These are phyloP conservation scores for Indri indri DNA, from an alignment of 2,113 vertebrate species.

Conservation along the genomic window DNA sequence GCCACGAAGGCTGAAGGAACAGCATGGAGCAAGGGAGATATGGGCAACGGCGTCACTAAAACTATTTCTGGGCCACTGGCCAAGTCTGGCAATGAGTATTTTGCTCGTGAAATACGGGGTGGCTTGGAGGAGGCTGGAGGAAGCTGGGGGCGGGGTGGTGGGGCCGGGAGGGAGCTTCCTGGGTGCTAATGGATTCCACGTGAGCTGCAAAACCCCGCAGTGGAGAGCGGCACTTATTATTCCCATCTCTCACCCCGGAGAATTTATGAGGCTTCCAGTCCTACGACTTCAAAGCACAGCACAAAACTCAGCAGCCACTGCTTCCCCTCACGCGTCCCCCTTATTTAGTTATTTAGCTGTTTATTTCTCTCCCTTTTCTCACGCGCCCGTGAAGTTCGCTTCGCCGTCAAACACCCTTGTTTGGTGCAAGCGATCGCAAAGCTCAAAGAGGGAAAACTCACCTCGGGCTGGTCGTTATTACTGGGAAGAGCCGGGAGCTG, in stretches of 20 bases:
- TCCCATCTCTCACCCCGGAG: slow-evolving; percentile 77
- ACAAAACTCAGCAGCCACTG: not conserved
- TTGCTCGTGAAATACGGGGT: slow-evolving; percentile 46
- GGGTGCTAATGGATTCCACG: slow-evolving; percentile 81
- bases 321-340: not conserved
- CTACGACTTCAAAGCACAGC: slow-evolving; percentile 80
- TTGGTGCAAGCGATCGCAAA: slow-evolving; percentile 52
- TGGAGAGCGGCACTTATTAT: slow-evolving; percentile 81
- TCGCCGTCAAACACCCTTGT: slow-evolving; percentile 32
- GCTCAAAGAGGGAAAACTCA: slow-evolving; percentile 69
- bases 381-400: slow-evolving; percentile 34
- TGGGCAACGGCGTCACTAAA: not conserved
- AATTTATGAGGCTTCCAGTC: slow-evolving; percentile 81
- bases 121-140: not conserved
- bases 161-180: slow-evolving; percentile 7
- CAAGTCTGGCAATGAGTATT: slow-evolving; percentile 37
- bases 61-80: slow-evolving; percentile 45
- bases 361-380: slow-evolving; percentile 52
- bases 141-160: too few species aligned
- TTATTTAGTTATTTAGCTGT: not conserved
- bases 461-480: slow-evolving; percentile 78
- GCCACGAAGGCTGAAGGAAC: not conserved
- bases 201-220: slow-evolving; percentile 70
- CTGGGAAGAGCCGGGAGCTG: slow-evolving; percentile 72
- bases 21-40: not conserved